Base-by-base conservation (phyloP, 2,113 vertebrate species). In the Nannobrachium achirus region DNA sequence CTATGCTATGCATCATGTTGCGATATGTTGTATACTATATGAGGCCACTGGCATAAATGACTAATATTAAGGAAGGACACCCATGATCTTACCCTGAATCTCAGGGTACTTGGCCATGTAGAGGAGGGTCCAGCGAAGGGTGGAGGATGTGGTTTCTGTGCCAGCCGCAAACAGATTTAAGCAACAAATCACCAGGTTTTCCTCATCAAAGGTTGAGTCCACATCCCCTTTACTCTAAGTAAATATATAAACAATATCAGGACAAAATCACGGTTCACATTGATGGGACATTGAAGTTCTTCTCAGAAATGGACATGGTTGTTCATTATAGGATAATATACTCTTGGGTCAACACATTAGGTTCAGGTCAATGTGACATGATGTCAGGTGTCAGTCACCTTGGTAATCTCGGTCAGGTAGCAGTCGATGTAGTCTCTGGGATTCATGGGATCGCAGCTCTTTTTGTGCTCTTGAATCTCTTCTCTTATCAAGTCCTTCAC, bases 161-260 rank as follows among this genome's bases (percentile, higher is more conserved):
- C 93, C 93, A 0, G 91, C 92, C 0, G 91, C 58, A n/a, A 94
- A 79, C 48, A 94, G 80, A 48, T 94, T 93, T 0, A 92, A 25
- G 0, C 64, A 10, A 1, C 77, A 87, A 0, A 40, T 41, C 10
- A 74, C 3, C 0, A 94, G 82, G 6, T 89, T 84, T 13, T 90
- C 76, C 18, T 92, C 85, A 1, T 13, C 10, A 56, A 94, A 92
- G 40, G 1, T 83, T 10, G 71, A 48, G 0, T 39, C 1, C 0
- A 1, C 7, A 0, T 65, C 20, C 0, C 8, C 71, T 69, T 83
- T 65, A 33, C 80, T 44, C 80, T 75, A 13, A 45, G 11, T 2
- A 13, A 45, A 45, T n/a, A n/a, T n/a, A n/a, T n/a, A n/a, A n/a
- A n/a, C n/a, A n/a, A n/a, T n/a, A n/a, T n/a, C n/a, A n/a, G n/a